Conservation (phyloP, 2,888 invertebrate genomes). For the Hydrotaea diabolus region DNA sequence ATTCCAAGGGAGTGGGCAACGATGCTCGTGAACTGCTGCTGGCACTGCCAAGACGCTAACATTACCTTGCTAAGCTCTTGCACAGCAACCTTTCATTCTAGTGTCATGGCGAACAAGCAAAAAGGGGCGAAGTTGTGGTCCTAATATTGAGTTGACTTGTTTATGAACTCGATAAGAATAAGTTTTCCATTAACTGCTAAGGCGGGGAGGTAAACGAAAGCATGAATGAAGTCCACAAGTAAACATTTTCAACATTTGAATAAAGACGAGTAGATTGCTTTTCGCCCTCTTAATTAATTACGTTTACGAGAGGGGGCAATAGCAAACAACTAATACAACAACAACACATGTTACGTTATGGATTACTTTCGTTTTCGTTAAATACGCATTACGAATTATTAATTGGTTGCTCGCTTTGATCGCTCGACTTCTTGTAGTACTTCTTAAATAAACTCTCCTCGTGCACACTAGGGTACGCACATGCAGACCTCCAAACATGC, state of each 20-base stretch:
- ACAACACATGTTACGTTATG: conserved; percentile 31
- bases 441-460: background rate
- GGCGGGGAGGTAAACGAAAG: background rate
- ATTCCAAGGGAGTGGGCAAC: background rate
- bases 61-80: too few relatives aligned
- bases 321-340: background rate
- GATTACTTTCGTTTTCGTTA: conserved; percentile 54
- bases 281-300: conserved; percentile 10
- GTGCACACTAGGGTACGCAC: too few relatives aligned
- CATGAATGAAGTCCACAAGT: background rate
- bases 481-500: background rate
- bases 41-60: too few relatives aligned
- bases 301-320: conserved; percentile 12
- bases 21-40: conserved; percentile 19
- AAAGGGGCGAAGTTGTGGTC: background rate
- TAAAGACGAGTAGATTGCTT: conserved; percentile 8
- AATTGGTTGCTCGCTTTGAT: conserved; percentile 40
- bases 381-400: conserved; percentile 58
- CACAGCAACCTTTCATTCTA: background rate
- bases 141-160: background rate
- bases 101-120: too few relatives aligned
- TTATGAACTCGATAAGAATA: conserved; percentile 21
- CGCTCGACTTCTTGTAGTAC: background rate
- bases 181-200: conserved; percentile 3
- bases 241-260: conserved; percentile 22